Evolutionary conservation across 2,113 vertebrate species (phyloP), one percentile per base, ranked within the genome.

Genomic region (Eurystomus gularis): DNA sequence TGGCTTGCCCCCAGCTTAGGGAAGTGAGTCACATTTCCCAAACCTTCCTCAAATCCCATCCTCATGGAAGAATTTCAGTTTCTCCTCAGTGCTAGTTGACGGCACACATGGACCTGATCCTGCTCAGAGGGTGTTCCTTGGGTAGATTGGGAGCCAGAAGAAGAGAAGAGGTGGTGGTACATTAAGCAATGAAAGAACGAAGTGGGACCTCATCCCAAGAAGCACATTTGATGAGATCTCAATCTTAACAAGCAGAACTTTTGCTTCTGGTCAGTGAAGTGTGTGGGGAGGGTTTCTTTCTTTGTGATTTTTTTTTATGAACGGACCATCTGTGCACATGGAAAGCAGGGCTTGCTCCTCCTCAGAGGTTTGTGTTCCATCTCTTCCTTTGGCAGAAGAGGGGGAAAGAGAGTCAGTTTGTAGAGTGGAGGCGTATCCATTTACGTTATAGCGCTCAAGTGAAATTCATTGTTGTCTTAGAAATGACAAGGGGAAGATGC

Each of bases 21-120:
- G 93, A 88, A 93, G 61, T 85, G 87, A 94, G 52, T 91, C 93
- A 88, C 61, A 72, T 81, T 66, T 91, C 95, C 84, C 86, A 90
- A 89, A 69, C 86, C 86, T 90, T 90, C 94, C 91, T 42, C 75
- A 77, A 49, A 68, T 73, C 88, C 62, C 29, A 26, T 86, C 77
- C 81, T 82, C 20, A 0, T 4, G 13, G 72, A 49, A 79, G 37
- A 24, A 49, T 75, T 87, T 15, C 6, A 37, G 23, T 42, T 72
- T 75, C 49, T 64, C 70, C 60, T 65, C 29, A 3, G 49, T 29
- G 61, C 25, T 21, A 17, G 21, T 1, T 71, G 46, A n/a, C 26
- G 28, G 60, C n/a, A 13, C 2, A 15, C 1, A 1, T 46, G 62
- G 73, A 39, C 3, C 1, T 0, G 29, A 55, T 51, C 79, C 54